These are phyloP conservation scores for Allophyes oxyacanthae DNA, from an alignment of 2,888 invertebrate genomes.

Conservation along the genomic window DNA sequence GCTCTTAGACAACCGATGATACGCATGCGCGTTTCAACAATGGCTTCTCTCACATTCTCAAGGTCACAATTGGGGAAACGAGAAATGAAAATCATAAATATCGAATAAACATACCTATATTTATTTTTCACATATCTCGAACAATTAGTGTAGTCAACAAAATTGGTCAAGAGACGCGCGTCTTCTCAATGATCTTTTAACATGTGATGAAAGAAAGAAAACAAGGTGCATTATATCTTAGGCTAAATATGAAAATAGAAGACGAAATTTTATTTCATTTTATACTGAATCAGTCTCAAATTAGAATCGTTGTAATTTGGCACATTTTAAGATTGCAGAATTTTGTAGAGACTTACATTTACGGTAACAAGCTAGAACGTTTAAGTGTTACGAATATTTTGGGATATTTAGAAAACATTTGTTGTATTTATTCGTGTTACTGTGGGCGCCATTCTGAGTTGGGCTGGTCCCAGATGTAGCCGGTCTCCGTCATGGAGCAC, in stretches of 20 bases:
- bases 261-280: slow-evolving; percentile 81
- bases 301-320: slow-evolving; percentile 79
- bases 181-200: slow-evolving; percentile 42
- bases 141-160: slow-evolving; percentile 65
- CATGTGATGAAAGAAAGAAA: slow-evolving; percentile 57
- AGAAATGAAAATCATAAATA: slow-evolving; percentile 67
- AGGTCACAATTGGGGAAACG: slow-evolving; percentile 68
- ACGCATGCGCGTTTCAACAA: slow-evolving; percentile 78
- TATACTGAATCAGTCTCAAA: slow-evolving; percentile 84
- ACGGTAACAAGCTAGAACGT: slow-evolving; percentile 51
- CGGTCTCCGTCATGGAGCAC: slow-evolving; percentile 96
- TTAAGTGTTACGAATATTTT: slow-evolving; percentile 39
- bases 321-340: slow-evolving; percentile 62
- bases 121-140: slow-evolving; percentile 75
- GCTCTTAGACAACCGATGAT: slow-evolving; percentile 48
- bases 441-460: slow-evolving; percentile 84
- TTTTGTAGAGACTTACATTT: slow-evolving; percentile 49
- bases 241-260: slow-evolving; percentile 82
- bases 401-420: slow-evolving; percentile 19
- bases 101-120: slow-evolving; percentile 70
- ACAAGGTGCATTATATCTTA: slow-evolving; percentile 63
- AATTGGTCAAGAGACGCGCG: slow-evolving; percentile 64
- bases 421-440: slow-evolving; percentile 49
- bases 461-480: slow-evolving; percentile 97
- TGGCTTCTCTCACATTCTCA: slow-evolving; percentile 65